These are phyloP conservation scores for Eupsilia transversa DNA, from an alignment of 2,888 invertebrate genomes.

Conservation along the genomic window DNA sequence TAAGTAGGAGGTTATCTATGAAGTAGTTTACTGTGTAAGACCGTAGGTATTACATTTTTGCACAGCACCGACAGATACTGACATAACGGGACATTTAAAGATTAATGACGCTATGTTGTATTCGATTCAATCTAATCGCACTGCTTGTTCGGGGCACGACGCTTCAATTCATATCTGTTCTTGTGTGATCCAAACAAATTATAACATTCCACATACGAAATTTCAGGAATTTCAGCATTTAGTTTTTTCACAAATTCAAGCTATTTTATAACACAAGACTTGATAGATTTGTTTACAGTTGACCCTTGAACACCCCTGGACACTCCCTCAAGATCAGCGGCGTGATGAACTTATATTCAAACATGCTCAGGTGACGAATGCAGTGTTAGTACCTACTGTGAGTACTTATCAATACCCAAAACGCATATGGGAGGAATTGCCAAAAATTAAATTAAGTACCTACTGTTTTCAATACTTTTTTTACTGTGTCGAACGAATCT, in stretches of 20 bases:
- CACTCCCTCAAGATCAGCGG: not conserved
- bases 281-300: constrained; percentile 1
- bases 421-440: constrained; percentile 7
- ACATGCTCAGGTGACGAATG: constrained; percentile 50
- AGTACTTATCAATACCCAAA: constrained; percentile 45
- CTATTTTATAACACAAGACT: not conserved
- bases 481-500: constrained; percentile 17
- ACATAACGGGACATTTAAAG: constrained; percentile 81
- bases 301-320: not conserved
- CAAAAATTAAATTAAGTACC: constrained; percentile 22
- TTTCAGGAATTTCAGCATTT: not conserved
- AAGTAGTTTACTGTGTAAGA: constrained; percentile 47
- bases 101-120: constrained; percentile 79
- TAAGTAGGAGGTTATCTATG: constrained; percentile 30
- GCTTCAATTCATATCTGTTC: constrained; percentile 69
- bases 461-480: constrained; percentile 16
- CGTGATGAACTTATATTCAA: constrained; percentile 29
- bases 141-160: constrained; percentile 65
- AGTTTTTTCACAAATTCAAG: not conserved
- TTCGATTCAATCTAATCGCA: constrained; percentile 73
- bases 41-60: constrained; percentile 65
- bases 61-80: constrained; percentile 67
- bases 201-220: constrained; percentile 17
- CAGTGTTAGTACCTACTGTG: constrained; percentile 19
- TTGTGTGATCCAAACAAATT: constrained; percentile 55